These are phyloP conservation scores for Geophilus truncorum DNA, from an alignment of 2,888 invertebrate genomes.

Conservation along the genomic window DNA sequence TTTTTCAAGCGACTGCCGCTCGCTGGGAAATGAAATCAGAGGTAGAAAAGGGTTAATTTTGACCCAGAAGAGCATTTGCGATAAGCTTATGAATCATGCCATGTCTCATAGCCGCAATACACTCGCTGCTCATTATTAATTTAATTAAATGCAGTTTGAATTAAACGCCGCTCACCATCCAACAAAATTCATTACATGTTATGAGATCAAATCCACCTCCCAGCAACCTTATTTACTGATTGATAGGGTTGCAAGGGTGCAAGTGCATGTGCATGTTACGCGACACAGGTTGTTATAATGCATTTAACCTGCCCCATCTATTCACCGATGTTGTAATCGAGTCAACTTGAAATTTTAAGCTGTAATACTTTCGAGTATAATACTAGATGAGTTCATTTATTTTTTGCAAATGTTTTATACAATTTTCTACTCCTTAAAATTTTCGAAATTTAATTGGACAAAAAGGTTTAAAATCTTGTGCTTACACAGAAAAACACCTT, in stretches of 20 bases:
- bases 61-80: not conserved
- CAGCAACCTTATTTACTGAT: not conserved
- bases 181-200: not conserved
- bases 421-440: too few relatives aligned
- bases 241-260: not conserved
- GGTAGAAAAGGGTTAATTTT: not conserved
- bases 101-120: not conserved
- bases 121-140: not conserved
- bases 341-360: too few relatives aligned
- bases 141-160: conserved; percentile 12
- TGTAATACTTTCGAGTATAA: too few relatives aligned
- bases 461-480: too few relatives aligned
- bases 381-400: too few relatives aligned
- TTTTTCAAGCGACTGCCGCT: not conserved
- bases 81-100: not conserved
- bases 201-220: not conserved
- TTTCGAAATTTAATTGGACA: too few relatives aligned
- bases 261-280: not conserved
- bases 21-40: not conserved
- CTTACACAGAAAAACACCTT: too few relatives aligned
- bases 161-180: not conserved
- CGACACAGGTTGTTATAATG: not conserved
- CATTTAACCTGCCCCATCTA: not conserved
- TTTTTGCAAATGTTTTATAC: too few relatives aligned
- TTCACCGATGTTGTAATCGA: too few relatives aligned